These are phyloP conservation scores for Accipiter cooperii DNA, from an alignment of 2,113 vertebrate genomes.

Conservation along the genomic window DNA sequence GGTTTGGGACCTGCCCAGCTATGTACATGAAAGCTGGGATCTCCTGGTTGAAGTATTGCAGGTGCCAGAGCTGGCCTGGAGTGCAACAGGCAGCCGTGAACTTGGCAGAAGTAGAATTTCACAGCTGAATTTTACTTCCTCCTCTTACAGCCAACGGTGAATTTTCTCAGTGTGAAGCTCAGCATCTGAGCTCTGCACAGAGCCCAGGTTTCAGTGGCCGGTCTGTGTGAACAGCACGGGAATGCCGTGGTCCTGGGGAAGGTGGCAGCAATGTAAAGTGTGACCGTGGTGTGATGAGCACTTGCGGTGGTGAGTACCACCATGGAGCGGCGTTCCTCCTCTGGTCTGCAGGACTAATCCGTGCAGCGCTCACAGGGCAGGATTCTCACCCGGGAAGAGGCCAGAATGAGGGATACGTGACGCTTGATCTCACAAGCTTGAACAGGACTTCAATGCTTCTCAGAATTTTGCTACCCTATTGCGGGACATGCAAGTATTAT, in stretches of 20 bases:
- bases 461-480: not conserved
- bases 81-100: not conserved
- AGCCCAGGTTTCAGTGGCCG: fast-evolving
- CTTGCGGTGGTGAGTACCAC: fast-evolving
- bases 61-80: not conserved
- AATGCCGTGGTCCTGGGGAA: not conserved
- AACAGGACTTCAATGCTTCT: not conserved
- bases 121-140: not conserved
- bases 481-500: not conserved
- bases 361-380: not conserved
- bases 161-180: not conserved
- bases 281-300: not conserved
- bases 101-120: not conserved
- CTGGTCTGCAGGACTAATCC: not conserved
- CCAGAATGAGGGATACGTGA: not conserved
- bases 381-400: not conserved
- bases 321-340: not conserved
- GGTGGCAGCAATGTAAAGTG: not conserved
- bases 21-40: not conserved
- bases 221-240: fast-evolving
- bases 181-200: not conserved
- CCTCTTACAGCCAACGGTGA: not conserved
- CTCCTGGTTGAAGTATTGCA: not conserved
- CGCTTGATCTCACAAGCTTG: not conserved
- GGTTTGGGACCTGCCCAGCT: not conserved